Conservation (phyloP, 92 coral and sea anemone genomes). For the Siderastrea radians region DNA sequence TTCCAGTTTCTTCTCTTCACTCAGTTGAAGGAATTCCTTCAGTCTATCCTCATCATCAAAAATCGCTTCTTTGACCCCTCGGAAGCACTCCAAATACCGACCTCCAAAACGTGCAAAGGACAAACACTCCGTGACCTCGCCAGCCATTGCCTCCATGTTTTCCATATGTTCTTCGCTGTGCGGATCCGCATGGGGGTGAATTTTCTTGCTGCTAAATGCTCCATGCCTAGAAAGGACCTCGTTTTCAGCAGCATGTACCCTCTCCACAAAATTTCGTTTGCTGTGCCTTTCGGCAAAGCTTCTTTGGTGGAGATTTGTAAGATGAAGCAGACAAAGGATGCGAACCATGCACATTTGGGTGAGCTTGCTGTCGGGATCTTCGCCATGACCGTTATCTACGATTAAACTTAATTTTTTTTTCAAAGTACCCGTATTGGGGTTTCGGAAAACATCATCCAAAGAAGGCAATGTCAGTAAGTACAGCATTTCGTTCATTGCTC, state of each 20-base stretch:
- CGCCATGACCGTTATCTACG: constrained; percentile 74
- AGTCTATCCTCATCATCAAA: constrained; percentile 69
- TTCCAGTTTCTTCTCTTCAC: constrained; percentile 61
- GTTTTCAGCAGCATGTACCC: constrained; percentile 72
- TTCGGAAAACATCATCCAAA: constrained; percentile 56
- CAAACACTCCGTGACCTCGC: constrained; percentile 52
- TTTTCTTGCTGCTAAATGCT: constrained; percentile 58
- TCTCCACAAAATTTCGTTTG: constrained; percentile 70
- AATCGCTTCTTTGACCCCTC: constrained; percentile 51
- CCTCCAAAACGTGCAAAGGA: constrained; percentile 54
- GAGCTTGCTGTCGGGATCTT: constrained; percentile 69
- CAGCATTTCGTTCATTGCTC: constrained; percentile 73
- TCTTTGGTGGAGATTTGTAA: constrained; percentile 46
- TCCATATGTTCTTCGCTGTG: constrained; percentile 52
- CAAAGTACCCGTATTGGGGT: constrained; percentile 45
- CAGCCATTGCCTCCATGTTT: constrained; percentile 70
- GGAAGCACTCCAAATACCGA: constrained; percentile 48
- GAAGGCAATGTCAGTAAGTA: constrained; percentile 49
- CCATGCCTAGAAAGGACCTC: constrained; percentile 68
- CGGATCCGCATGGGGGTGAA: constrained; percentile 39
- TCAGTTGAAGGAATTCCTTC: constrained; percentile 51
- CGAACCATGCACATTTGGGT: constrained; percentile 74
- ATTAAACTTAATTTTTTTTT: constrained; percentile 49
- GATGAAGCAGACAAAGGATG: constrained; percentile 29
- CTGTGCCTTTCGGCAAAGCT: constrained; percentile 78